phyloP scores from a whole-genome alignment of 2,113 vertebrate species.

The Rhizomys pruinosus region DNA sequence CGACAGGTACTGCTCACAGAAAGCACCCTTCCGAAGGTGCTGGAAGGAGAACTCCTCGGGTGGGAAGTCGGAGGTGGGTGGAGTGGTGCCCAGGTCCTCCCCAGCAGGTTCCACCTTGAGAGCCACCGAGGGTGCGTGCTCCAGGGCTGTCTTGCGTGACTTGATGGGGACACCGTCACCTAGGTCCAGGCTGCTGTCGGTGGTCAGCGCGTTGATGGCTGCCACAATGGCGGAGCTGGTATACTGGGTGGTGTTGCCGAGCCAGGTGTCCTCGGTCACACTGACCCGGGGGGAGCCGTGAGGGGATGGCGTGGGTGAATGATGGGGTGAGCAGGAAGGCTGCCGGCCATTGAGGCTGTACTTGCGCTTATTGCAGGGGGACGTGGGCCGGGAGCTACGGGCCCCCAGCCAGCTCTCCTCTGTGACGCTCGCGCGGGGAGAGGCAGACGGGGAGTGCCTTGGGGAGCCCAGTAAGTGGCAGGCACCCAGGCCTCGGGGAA shows the following conservation, averaged over 20 bases:
- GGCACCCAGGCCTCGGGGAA: constrained; percentile 90
- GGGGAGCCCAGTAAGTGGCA: constrained; percentile 93
- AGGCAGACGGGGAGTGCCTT: constrained; percentile 91
- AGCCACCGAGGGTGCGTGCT: constrained; percentile 90
- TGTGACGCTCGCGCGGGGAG: constrained; percentile 92
- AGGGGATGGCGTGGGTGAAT: constrained; percentile 92
- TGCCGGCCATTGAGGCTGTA: constrained; percentile 93
- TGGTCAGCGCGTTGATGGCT: constrained; percentile 97
- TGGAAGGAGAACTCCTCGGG: constrained; percentile 93
- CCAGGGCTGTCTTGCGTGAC: constrained; percentile 92
- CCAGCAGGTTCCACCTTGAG: constrained; percentile 93
- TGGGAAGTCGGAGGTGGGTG: constrained; percentile 85
- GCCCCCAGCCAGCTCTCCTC: constrained; percentile 94
- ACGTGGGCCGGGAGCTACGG: constrained; percentile 90
- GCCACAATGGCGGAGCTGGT: constrained; percentile 97
- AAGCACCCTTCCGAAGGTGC: constrained; percentile 94
- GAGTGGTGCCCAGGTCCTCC: constrained; percentile 89
- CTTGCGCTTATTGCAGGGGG: constrained; percentile 95
- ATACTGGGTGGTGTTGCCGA: constrained; percentile 94
- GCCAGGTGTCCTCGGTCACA: constrained; percentile 93
- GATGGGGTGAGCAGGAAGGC: constrained; percentile 91
- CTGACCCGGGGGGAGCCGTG: constrained; percentile 93
- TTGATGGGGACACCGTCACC: constrained; percentile 95
- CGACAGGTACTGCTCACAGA: constrained; percentile 94
- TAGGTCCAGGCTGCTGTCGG: constrained; percentile 93